Evolutionary conservation across 2,888 invertebrate genomes (phyloP).

Genomic region (Leucoma salicis): DNA sequence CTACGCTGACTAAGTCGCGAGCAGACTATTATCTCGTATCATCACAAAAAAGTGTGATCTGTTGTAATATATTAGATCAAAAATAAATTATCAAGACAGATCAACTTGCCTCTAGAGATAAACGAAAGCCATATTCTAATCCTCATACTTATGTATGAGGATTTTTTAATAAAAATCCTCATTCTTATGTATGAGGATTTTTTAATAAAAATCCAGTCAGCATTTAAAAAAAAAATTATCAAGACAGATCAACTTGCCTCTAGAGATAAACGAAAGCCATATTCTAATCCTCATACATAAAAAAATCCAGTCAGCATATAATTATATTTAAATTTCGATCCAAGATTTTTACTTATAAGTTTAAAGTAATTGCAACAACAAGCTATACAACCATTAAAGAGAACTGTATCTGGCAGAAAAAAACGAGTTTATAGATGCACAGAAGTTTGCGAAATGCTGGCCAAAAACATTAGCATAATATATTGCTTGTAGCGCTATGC

Average conservation of each 20-base stretch:
- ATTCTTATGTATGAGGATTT: too few species aligned
- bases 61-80: too few species aligned
- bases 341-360: slow-evolving; percentile 49
- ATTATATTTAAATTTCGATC: slow-evolving; percentile 34
- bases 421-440: slow-evolving; percentile 48
- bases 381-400: slow-evolving; percentile 70
- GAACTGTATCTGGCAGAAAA: slow-evolving; percentile 53
- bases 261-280: slow-evolving; percentile 23
- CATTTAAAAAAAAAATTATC: not conserved
- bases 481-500: slow-evolving; percentile 52
- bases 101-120: slow-evolving; percentile 27
- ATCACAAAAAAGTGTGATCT: too few species aligned
- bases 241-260: slow-evolving; percentile 17
- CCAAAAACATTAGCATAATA: slow-evolving; percentile 66
- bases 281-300: slow-evolving; percentile 23
- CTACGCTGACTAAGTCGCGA: too few species aligned
- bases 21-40: too few species aligned
- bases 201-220: slow-evolving; percentile 13
- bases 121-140: slow-evolving; percentile 19
- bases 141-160: too few species aligned
- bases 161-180: too few species aligned
- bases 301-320: slow-evolving; percentile 8
- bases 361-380: slow-evolving; percentile 57
- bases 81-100: not conserved
- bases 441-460: slow-evolving; percentile 57